A percentile compares a stretch with the other conserved stretches of the same genome.
Conservation (phyloP, 2,797 vertebrate genomes). For the Rhyacichthys aspro region DNA sequence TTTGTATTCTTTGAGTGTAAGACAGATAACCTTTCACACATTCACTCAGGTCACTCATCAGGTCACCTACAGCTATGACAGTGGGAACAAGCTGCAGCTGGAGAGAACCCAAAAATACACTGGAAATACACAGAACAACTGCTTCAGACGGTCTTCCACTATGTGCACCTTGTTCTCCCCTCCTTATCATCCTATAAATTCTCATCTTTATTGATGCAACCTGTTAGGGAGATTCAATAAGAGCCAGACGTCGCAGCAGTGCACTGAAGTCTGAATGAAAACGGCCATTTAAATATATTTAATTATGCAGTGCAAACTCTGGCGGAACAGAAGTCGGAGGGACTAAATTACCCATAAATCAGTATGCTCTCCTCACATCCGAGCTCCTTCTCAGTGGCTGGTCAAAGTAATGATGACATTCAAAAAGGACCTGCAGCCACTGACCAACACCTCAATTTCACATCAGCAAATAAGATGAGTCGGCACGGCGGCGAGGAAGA, state of each 20-base stretch:
- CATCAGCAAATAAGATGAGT: conserved; percentile 14
- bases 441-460: conserved; percentile 16
- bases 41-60: too few relatives aligned
- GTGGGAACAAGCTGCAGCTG: too few relatives aligned
- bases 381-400: conserved; percentile 8
- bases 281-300: background rate
- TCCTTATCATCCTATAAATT: background rate
- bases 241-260: background rate
- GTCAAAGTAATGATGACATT: conserved; percentile 15
- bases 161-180: background rate
- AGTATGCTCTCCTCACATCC: conserved; percentile 2
- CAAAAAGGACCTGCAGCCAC: conserved; percentile 7
- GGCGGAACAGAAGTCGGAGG: conserved; percentile 6
- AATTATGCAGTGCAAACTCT: conserved; percentile 4
- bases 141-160: too few relatives aligned
- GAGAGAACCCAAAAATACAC: too few relatives aligned
- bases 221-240: background rate
- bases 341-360: conserved; percentile 19
- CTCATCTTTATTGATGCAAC: too few relatives aligned
- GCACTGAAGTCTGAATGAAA: background rate
- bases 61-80: too few relatives aligned
- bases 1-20: too few relatives aligned
- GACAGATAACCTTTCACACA: too few relatives aligned
- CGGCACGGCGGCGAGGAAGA: conserved; percentile 4
- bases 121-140: too few relatives aligned